phyloP scores from a whole-genome alignment of 2,113 vertebrate species.

The Oreotragus oreotragus region DNA sequence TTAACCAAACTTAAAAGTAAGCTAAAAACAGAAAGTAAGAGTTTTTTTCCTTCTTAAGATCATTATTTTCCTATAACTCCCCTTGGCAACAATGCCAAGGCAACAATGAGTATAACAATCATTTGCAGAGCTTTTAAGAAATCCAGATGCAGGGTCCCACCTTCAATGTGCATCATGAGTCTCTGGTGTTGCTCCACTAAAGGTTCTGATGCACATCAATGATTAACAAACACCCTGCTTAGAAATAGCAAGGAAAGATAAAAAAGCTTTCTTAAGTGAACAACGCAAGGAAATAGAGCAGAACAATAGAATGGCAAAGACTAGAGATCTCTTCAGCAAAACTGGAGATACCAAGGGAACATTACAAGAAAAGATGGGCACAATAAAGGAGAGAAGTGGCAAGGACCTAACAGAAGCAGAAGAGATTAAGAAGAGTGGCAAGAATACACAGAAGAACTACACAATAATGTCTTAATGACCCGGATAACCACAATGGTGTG shows the following conservation, averaged over 20 bases:
- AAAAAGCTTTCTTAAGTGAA: background rate
- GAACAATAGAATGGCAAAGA: background rate
- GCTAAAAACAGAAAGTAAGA: background rate
- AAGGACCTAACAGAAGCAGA: background rate
- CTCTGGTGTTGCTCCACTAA: background rate
- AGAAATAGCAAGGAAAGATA: background rate
- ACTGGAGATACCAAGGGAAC: background rate
- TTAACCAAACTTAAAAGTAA: background rate
- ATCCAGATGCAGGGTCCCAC: background rate
- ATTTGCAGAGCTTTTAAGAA: background rate
- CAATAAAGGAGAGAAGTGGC: background rate
- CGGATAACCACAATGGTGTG: background rate
- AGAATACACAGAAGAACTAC: background rate
- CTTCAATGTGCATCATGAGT: background rate
- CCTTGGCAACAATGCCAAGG: background rate
- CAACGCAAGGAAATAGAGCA: background rate
- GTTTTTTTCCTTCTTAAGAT: background rate
- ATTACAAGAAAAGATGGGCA: background rate
- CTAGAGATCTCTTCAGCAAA: background rate
- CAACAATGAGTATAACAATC: background rate
- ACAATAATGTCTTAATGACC: background rate
- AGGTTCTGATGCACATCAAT: background rate
- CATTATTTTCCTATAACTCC: background rate
- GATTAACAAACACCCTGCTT: background rate
- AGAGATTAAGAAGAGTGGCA: background rate